Evolutionary conservation across 2,113 vertebrate species (phyloP).

Genomic region (Microcebus tavaratra): DNA sequence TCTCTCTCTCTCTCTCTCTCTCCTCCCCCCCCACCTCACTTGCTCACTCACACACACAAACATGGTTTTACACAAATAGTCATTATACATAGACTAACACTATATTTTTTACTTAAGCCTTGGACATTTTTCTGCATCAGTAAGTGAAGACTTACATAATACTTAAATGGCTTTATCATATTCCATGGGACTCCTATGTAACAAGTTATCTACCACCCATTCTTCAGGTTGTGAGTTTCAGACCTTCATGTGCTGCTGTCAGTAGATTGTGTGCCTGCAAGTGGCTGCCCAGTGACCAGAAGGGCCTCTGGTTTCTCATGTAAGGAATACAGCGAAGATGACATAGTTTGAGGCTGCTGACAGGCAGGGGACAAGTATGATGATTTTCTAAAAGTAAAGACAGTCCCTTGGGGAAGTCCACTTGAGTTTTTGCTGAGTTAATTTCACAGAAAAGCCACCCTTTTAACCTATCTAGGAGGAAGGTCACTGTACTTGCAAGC

Average conservation of each 20-base stretch:
- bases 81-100: background rate
- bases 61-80: background rate
- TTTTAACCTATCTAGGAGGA: conserved; percentile 6
- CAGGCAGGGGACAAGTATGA: background rate
- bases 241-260: background rate
- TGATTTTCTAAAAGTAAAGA: conserved; percentile 1
- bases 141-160: background rate
- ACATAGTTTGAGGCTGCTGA: background rate
- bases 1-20: background rate
- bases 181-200: background rate
- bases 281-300: background rate
- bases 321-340: background rate
- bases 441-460: conserved; percentile 1
- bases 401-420: background rate
- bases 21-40: background rate
- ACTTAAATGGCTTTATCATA: background rate
- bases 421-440: background rate
- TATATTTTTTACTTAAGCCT: background rate
- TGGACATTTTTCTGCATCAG: background rate
- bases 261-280: background rate
- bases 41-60: background rate
- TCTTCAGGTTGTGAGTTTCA: background rate
- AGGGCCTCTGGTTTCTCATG: background rate
- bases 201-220: background rate
- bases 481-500: background rate